Evolutionary conservation across 2,888 invertebrate species (phyloP).

Genomic region (Pammene fasciana): DNA sequence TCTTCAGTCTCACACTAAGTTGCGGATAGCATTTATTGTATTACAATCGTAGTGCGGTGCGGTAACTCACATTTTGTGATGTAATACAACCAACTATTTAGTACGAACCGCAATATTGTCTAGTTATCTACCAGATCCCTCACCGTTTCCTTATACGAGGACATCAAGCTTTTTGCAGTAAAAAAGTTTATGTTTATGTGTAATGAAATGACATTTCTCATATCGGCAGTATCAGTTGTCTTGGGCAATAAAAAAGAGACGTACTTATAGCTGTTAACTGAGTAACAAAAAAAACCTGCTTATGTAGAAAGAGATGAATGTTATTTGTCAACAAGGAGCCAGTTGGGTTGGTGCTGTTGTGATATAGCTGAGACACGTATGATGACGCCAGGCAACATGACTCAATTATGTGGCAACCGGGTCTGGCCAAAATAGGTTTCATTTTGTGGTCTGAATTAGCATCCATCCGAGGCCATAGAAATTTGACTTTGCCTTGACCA

Average conservation of each 20-base stretch:
- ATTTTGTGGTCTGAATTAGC: conserved; percentile 29
- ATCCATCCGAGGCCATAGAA: conserved; percentile 13
- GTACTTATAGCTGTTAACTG: no score
- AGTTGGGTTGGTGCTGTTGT: conserved; percentile 45
- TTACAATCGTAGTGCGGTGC: no score
- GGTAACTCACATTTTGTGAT: no score
- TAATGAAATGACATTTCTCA: no score
- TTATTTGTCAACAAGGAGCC: conserved; percentile 1
- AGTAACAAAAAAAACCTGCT: no score
- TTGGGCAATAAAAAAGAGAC: neutral
- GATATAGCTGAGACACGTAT: conserved; percentile 44
- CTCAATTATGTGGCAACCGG: conserved; percentile 47
- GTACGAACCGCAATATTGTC: neutral
- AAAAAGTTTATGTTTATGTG: neutral
- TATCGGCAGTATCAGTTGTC: neutral
- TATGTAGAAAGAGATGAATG: neutral
- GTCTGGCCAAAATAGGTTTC: conserved; percentile 21
- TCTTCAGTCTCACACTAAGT: neutral
- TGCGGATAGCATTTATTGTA: no score
- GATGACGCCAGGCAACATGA: conserved; percentile 49
- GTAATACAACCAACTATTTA: neutral
- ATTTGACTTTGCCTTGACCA: conserved; percentile 12
- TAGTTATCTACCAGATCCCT: neutral
- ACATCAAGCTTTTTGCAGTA: neutral
- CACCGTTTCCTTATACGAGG: neutral